Conservation (phyloP, 1,140 invertebrate species). For the Halyomorpha halys region DNA sequence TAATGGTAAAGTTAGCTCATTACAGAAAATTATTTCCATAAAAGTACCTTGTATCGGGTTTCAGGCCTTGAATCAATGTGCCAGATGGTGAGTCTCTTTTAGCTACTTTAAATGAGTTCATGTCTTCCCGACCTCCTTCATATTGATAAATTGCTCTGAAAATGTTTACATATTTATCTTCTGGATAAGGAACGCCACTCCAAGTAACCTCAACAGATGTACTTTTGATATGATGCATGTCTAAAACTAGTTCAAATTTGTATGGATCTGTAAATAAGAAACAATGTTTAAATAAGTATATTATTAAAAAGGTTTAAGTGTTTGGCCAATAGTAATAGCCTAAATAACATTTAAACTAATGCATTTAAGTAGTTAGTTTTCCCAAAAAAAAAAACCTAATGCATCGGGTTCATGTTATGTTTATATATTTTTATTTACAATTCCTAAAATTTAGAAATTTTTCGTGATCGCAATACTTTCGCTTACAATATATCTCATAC, state of each 20-base stretch:
- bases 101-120: slow-evolving; percentile 71
- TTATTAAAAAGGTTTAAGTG: background rate
- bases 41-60: slow-evolving; percentile 58
- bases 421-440: no score
- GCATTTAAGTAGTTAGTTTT: no score
- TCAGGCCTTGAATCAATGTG: slow-evolving; percentile 56
- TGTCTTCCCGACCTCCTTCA: slow-evolving; percentile 61
- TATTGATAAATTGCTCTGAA: slow-evolving; percentile 74
- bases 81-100: slow-evolving; percentile 58
- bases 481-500: no score
- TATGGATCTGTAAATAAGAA: slow-evolving; percentile 52
- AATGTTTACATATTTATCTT: slow-evolving; percentile 84
- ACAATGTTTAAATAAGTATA: slow-evolving; percentile 8
- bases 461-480: no score
- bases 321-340: no score
- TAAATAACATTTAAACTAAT: no score
- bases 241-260: slow-evolving; percentile 64
- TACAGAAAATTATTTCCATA: no score
- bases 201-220: slow-evolving; percentile 65
- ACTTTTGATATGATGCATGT: slow-evolving; percentile 60
- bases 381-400: no score
- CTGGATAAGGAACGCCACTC: slow-evolving; percentile 72
- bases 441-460: no score
- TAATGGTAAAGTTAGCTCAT: no score
- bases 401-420: no score